phyloP scores from a whole-genome alignment of 2,113 vertebrate species.

The Scomber colias region DNA sequence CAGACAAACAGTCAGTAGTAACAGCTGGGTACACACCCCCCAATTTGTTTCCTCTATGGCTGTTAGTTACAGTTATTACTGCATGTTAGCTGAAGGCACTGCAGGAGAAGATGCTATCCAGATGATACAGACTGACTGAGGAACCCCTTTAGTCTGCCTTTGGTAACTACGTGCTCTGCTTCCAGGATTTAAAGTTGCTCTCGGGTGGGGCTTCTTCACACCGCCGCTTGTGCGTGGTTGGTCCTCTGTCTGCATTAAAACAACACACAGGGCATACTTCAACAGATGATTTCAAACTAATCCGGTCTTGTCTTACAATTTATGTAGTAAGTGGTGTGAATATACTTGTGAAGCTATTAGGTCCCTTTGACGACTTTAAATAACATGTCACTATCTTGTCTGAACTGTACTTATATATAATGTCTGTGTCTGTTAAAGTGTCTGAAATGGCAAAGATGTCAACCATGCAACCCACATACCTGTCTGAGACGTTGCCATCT shows the following conservation, averaged over 20 bases:
- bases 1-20: neutral
- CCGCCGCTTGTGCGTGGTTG: constrained; percentile 70
- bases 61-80: constrained; percentile 14
- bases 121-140: neutral
- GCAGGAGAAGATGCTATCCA: neutral
- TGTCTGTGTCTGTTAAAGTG: neutral
- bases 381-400: neutral
- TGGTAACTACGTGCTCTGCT: constrained; percentile 67
- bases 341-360: too few species aligned
- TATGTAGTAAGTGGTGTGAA: too few species aligned
- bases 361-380: neutral
- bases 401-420: neutral
- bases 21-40: neutral
- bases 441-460: neutral
- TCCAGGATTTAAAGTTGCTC: constrained; percentile 68
- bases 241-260: constrained; percentile 55
- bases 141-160: neutral
- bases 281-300: neutral
- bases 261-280: rapidly evolving
- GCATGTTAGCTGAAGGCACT: neutral
- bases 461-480: constrained; percentile 51
- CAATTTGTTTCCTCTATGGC: neutral
- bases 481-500: constrained; percentile 75
- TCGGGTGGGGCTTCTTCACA: constrained; percentile 62
- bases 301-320: neutral